Conservation (phyloP, 2,888 invertebrate genomes). For the Icerya purchasi region DNA sequence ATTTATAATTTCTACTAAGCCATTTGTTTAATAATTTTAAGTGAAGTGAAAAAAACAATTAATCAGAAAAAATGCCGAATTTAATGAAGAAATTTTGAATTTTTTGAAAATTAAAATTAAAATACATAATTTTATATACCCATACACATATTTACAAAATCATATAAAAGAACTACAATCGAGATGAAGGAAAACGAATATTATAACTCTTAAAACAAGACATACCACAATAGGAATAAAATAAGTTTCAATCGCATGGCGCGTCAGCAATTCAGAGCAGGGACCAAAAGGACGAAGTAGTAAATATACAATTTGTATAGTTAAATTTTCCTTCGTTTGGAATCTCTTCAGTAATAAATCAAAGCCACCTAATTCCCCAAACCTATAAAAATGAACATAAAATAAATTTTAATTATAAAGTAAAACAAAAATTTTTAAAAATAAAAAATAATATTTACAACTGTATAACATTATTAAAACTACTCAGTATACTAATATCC, state of each 20-base stretch:
- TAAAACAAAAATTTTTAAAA: not conserved
- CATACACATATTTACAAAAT: too few species aligned
- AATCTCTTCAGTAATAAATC: slow-evolving; percentile 63
- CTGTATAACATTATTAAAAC: not conserved
- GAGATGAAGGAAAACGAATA: too few species aligned
- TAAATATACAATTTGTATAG: slow-evolving; percentile 55
- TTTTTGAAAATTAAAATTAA: too few species aligned
- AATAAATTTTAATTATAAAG: not conserved
- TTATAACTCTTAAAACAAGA: slow-evolving; percentile 20
- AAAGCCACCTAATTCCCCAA: slow-evolving; percentile 77
- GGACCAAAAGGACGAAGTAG: slow-evolving; percentile 76
- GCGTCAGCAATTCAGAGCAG: slow-evolving; percentile 75
- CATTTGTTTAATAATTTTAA: too few species aligned
- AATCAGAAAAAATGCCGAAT: too few species aligned
- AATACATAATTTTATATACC: too few species aligned
- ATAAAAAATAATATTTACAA: slow-evolving; percentile 5
- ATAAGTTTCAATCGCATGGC: slow-evolving; percentile 74
- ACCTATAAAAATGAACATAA: slow-evolving; percentile 29
- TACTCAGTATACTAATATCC: too few species aligned
- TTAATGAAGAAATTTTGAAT: too few species aligned
- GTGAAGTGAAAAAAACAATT: too few species aligned
- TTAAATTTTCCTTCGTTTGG: slow-evolving; percentile 46
- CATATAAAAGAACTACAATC: too few species aligned
- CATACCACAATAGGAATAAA: slow-evolving; percentile 75
- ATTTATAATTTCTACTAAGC: too few species aligned